Conservation (phyloP, 2,113 vertebrate genomes). For the Sciurus niger region DNA sequence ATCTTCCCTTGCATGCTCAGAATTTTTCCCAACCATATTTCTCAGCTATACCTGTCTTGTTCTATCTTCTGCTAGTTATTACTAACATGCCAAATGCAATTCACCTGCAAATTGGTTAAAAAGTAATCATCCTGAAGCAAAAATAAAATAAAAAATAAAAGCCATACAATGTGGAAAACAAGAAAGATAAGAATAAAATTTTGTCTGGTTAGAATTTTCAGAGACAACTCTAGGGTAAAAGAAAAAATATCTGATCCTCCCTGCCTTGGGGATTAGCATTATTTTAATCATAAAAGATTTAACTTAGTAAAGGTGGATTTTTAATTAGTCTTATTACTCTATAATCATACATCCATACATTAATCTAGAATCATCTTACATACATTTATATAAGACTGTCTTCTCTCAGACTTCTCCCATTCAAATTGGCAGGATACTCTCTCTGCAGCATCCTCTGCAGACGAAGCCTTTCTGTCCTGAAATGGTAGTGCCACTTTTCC, state of each 20-base stretch:
- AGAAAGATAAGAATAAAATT: not conserved
- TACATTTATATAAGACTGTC: not conserved
- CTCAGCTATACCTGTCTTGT: not conserved
- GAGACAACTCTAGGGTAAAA: not conserved
- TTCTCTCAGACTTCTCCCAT: constrained; percentile 9
- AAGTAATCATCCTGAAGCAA: not conserved
- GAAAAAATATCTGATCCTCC: not conserved
- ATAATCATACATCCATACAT: not conserved
- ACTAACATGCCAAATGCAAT: constrained; percentile 29
- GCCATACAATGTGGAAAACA: not conserved
- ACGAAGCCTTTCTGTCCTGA: constrained; percentile 17
- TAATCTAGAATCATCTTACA: not conserved
- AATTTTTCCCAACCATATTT: not conserved
- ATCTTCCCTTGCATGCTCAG: not conserved
- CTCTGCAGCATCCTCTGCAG: not conserved
- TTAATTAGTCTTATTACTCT: not conserved
- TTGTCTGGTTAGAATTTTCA: constrained; percentile 31
- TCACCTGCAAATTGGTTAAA: not conserved
- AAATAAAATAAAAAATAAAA: not conserved
- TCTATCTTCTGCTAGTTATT: not conserved
- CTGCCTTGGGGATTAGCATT: not conserved
- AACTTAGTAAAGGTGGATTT: not conserved
- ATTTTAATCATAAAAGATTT: not conserved
- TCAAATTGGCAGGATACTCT: not conserved
- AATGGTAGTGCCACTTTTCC: not conserved